A percentile compares a stretch with the other conserved stretches of the same genome.
Evolutionary conservation across 2,888 invertebrate species (phyloP).

Genomic region (Cephus runcator): DNA sequence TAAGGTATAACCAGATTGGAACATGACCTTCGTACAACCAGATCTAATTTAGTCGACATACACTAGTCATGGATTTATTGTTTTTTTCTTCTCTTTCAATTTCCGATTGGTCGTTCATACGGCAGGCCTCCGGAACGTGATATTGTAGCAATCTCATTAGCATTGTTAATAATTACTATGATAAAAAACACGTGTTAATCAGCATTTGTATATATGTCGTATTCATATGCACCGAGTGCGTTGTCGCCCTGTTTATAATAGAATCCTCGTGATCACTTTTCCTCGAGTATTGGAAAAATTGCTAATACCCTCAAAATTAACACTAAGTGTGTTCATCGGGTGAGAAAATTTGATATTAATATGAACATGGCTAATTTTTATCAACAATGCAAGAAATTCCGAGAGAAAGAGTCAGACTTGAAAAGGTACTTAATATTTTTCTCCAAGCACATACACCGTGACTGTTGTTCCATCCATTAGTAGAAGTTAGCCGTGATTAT

Average conservation of each 20-base stretch:
- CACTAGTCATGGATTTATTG: background rate
- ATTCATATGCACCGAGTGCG: background rate
- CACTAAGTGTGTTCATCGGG: background rate
- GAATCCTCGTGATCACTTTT: background rate
- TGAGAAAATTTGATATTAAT: background rate
- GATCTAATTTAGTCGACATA: slow-evolving; percentile 2
- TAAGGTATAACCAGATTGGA: background rate
- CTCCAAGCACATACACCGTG: background rate
- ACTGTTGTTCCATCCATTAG: background rate
- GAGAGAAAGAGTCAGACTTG: background rate
- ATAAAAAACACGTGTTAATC: background rate
- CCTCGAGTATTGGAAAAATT: background rate
- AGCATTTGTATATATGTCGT: background rate
- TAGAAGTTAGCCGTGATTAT: background rate
- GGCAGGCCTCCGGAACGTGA: slow-evolving; percentile 63
- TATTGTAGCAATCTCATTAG: slow-evolving; percentile 63
- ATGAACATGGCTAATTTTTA: background rate
- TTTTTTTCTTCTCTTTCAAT: background rate
- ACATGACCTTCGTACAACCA: background rate
- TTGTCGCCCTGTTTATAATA: slow-evolving; percentile 3
- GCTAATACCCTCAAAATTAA: background rate
- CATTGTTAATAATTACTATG: slow-evolving; percentile 53
- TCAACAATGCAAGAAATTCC: background rate
- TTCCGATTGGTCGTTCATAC: slow-evolving; percentile 50
- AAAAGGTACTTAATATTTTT: background rate